Percentiles rank a stretch among this genome's conserved stretches.
Evolutionary conservation across 2,113 vertebrate genomes (phyloP).

Genomic region (Pygoscelis antarcticus): DNA sequence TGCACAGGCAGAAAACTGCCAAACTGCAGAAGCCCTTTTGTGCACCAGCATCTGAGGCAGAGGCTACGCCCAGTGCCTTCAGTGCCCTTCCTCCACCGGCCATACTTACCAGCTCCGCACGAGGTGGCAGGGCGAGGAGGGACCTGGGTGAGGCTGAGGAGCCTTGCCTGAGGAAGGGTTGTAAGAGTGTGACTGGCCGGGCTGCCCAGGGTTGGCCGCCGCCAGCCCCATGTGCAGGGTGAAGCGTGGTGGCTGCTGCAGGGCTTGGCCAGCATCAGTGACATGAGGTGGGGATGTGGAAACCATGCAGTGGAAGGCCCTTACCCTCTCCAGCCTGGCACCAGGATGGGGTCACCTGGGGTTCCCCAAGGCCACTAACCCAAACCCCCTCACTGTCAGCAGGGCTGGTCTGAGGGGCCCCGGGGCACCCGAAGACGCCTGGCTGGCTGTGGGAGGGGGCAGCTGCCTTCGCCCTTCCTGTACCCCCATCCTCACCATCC

Average conservation of each 20-base stretch:
- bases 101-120: rapidly evolving
- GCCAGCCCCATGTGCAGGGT: not conserved
- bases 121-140: not conserved
- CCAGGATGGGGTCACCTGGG: not conserved
- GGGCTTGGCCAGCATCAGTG: not conserved
- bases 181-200: not conserved
- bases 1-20: rapidly evolving
- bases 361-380: not conserved
- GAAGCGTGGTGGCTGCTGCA: not conserved
- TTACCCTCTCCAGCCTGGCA: not conserved
- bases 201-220: not conserved
- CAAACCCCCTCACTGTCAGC: not conserved
- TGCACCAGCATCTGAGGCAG: rapidly evolving
- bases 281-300: not conserved
- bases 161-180: not conserved
- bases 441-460: not conserved
- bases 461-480: not conserved
- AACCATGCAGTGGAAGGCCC: not conserved
- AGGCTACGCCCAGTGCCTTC: not conserved
- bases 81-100: not conserved
- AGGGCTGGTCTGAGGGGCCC: no score
- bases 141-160: not conserved
- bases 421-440: not conserved
- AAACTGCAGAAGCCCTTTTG: not conserved
- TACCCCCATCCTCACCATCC: not conserved